Percentiles rank a stretch among this genome's conserved stretches.
These are phyloP conservation scores for Spea hammondii DNA, from an alignment of 2,797 vertebrate genomes.

Conservation along the genomic window DNA sequence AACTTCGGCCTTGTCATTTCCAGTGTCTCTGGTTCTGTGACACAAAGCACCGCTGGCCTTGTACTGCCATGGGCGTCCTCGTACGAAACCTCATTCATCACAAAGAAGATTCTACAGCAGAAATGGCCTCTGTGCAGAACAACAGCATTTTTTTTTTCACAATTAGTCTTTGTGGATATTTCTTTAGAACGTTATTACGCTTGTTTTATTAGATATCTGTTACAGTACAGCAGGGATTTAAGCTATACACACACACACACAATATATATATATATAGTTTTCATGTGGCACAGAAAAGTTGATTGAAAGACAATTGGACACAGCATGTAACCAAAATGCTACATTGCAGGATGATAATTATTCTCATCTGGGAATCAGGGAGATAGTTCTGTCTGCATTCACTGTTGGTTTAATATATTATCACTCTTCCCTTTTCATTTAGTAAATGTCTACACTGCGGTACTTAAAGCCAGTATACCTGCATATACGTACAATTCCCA, in stretches of 20 bases:
- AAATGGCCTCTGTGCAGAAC: conserved; percentile 19
- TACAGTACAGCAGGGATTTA: conserved; percentile 5
- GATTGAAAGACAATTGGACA: conserved; percentile 52
- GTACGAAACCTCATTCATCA: conserved; percentile 42
- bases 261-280: conserved; percentile 37
- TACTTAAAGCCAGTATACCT: no score
- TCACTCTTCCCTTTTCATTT: no score
- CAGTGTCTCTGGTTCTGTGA: conserved; percentile 44
- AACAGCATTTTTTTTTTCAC: conserved; percentile 22
- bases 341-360: conserved; percentile 35
- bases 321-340: conserved; percentile 43
- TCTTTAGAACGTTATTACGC: conserved; percentile 35
- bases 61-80: conserved; percentile 41
- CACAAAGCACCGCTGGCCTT: conserved; percentile 37
- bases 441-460: no score
- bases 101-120: not conserved
- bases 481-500: no score
- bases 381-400: conserved; percentile 15
- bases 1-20: conserved; percentile 39
- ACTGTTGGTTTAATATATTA: not conserved
- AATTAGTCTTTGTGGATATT: conserved; percentile 41
- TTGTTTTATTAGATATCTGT: conserved; percentile 31
- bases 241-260: conserved; percentile 20
- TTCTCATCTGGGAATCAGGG: conserved; percentile 6
- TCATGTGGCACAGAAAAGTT: conserved; percentile 45